Evolutionary conservation across 2,113 vertebrate genomes (phyloP), one percentile per base, ranked within the genome.

Genomic region (Gnathochromis pfefferi): DNA sequence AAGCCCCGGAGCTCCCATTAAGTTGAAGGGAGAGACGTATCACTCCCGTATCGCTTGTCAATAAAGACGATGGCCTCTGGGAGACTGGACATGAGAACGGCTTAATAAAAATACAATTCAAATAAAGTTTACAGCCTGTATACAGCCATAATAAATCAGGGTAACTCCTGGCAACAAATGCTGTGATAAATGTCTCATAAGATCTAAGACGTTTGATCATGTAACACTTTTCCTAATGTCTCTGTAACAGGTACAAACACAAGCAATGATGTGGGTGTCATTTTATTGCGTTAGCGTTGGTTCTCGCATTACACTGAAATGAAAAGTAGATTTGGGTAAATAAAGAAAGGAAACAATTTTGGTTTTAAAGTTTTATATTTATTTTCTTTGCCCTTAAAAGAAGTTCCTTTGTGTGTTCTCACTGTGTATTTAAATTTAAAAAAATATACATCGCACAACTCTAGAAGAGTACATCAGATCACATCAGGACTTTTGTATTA

Each of bases 21-120:
- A 78, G 85, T 83, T 91, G 89, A 93, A 90, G 89, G 83, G 23
- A 47, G 51, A 88, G 87, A 91, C 84, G 84, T 84, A 94, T 92
- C 83, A 84, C 88, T 93, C 86, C 85, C 57, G 45, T 70, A 90
- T 85, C 1, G 60, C 88, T 90, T 87, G 82, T 94, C 93, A 93
- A 91, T 93, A 92, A 91, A 92, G 87, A 87, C 73, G 13, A 89
- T 83, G 85, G 85, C 85, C 81, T 47, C 68, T 82, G 60, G 82
- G 84, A 88, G 91, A 73, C 70, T 73, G 87, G 83, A 91, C 88
- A 85, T 45, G 60, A 75, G 65, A 87, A 85, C 8, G 70, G 88
- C 63, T 88, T 83, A 58, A 91, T 92, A 95, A 87, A 92, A 93
- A 93, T 83, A 89, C 88, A 90, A 84, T 94, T 92, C 81, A 88